Evolutionary conservation across 1,140 invertebrate species (phyloP).

Genomic region (Drosophila simulans): DNA sequence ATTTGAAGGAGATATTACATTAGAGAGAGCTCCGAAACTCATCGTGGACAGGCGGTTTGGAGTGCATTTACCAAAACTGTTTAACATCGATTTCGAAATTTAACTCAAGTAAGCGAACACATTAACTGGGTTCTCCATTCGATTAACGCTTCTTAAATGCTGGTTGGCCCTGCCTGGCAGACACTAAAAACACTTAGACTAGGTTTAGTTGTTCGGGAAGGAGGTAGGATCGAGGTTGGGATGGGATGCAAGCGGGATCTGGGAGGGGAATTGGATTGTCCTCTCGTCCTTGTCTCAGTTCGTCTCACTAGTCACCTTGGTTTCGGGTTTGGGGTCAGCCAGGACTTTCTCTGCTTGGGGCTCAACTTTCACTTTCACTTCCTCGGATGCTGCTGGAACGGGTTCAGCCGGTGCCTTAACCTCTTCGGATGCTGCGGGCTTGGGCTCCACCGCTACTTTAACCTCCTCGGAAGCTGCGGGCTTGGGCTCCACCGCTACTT

Average conservation of each 20-base stretch:
- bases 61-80: conserved; percentile 59
- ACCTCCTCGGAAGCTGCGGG: conserved; percentile 30
- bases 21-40: conserved; percentile 40
- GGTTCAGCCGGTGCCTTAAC: conserved; percentile 26
- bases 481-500: conserved; percentile 14
- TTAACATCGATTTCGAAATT: conserved; percentile 13
- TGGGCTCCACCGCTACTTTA: conserved; percentile 16
- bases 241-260: conserved; percentile 45
- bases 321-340: conserved; percentile 38
- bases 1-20: conserved; percentile 15
- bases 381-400: conserved; percentile 20
- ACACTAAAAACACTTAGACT: conserved; percentile 57
- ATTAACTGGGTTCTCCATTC: conserved; percentile 44
- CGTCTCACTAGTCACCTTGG: conserved; percentile 59
- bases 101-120: conserved; percentile 59
- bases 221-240: conserved; percentile 40
- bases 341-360: conserved; percentile 25
- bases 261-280: conserved; percentile 33
- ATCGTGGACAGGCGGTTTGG: conserved; percentile 58
- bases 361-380: conserved; percentile 20
- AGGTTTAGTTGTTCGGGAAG: conserved; percentile 33
- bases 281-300: conserved; percentile 45
- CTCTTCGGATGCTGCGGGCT: conserved; percentile 29
- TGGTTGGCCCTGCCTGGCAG: conserved; percentile 40
- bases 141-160: conserved; percentile 39